Conservation (phyloP, 2,888 invertebrate genomes). For the Cheilosia grossa region DNA sequence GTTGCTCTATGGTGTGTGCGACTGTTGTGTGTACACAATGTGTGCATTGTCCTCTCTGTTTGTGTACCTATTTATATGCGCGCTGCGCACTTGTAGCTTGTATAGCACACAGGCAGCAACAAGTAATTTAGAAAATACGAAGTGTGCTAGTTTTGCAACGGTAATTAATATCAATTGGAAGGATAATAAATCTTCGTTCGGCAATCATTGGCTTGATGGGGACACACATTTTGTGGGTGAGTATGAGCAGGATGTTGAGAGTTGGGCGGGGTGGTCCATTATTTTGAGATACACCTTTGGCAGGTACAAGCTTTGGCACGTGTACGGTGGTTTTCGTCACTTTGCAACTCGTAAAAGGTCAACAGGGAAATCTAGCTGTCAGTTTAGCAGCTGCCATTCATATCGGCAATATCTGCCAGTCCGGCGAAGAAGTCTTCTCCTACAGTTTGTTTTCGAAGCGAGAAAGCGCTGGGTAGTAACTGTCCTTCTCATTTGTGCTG, state of each 20-base stretch:
- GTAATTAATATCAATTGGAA: conserved; percentile 48
- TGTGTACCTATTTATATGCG: conserved; percentile 1
- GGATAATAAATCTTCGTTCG: conserved; percentile 34
- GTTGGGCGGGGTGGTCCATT: neutral
- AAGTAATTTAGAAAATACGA: conserved; percentile 48
- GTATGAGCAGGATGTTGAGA: neutral
- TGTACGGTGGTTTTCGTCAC: too few relatives aligned
- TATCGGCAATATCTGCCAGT: too few relatives aligned
- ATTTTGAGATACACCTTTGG: too few relatives aligned
- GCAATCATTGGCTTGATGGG: conserved; percentile 38
- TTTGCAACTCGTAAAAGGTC: too few relatives aligned
- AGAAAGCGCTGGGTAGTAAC: too few relatives aligned
- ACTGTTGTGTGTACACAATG: conserved; percentile 1
- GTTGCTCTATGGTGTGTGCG: conserved; percentile 7
- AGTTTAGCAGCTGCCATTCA: too few relatives aligned
- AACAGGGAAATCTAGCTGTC: too few relatives aligned
- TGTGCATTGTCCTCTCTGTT: conserved; percentile 12
- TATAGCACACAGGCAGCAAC: conserved; percentile 4
- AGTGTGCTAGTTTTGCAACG: conserved; percentile 4
- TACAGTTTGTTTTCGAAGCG: too few relatives aligned
- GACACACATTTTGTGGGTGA: neutral
- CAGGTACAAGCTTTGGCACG: too few relatives aligned
- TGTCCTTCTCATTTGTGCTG: too few relatives aligned
- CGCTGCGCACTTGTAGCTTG: neutral
- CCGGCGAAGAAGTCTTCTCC: too few relatives aligned